These are phyloP conservation scores for Steatornis caripensis DNA, from an alignment of 2,113 vertebrate species.

Conservation along the genomic window DNA sequence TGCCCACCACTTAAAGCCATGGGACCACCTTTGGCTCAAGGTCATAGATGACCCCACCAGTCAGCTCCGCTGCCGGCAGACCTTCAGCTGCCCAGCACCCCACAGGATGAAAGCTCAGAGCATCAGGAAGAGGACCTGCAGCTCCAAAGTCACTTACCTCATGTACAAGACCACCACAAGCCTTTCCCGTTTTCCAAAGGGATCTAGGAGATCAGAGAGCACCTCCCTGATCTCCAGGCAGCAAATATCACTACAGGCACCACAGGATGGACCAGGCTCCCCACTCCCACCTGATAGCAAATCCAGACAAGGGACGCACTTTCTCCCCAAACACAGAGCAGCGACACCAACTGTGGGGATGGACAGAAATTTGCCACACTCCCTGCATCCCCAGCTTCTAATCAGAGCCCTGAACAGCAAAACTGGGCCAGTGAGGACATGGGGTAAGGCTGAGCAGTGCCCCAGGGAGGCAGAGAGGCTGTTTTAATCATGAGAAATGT, in stretches of 20 bases:
- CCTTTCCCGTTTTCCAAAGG: not conserved
- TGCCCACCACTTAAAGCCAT: not conserved
- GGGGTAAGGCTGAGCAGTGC: not conserved
- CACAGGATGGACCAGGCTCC: accelerated
- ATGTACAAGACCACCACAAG: accelerated
- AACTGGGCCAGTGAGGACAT: not conserved
- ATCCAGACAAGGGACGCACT: not conserved
- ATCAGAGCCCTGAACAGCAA: not conserved
- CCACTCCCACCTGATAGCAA: not conserved
- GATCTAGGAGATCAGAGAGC: not conserved
- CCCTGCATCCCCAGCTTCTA: not conserved
- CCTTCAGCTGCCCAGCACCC: not conserved
- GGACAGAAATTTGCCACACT: not conserved
- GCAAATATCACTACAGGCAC: not conserved
- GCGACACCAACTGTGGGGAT: not conserved
- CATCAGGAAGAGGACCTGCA: not conserved
- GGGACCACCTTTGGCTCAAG: not conserved
- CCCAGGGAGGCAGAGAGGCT: not conserved
- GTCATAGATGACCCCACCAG: not conserved
- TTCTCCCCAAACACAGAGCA: not conserved
- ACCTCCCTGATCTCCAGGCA: not conserved
- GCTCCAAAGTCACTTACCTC: slow-evolving; percentile 11
- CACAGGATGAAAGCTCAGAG: not conserved
- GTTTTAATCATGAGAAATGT: not conserved
- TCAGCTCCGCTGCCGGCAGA: not conserved